Conservation (phyloP, 2,888 invertebrate species). For the Lasius platythorax region DNA sequence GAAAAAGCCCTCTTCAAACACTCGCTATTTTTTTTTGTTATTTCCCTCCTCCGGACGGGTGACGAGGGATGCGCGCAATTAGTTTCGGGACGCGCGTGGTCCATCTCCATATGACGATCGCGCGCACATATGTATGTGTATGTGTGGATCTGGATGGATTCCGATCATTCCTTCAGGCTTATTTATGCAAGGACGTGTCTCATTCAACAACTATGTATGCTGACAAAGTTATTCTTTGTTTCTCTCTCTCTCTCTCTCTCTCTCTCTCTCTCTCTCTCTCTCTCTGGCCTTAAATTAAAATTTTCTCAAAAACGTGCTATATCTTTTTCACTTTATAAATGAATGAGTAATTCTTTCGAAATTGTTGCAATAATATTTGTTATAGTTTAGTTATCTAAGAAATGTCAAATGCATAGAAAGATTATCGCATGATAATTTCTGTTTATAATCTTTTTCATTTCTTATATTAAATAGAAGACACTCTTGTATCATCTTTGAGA, state of each 20-base stretch:
- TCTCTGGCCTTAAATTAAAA: not conserved
- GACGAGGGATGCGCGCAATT: constrained; percentile 39
- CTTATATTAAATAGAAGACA: not conserved
- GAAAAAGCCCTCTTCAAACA: constrained; percentile 45
- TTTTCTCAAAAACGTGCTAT: not conserved
- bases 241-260: not conserved
- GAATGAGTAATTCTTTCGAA: not conserved
- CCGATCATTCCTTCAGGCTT: constrained; percentile 31
- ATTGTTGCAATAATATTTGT: not conserved
- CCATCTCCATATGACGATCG: constrained; percentile 34
- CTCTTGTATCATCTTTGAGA: not conserved
- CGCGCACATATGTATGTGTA: no score
- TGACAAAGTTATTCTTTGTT: not conserved
- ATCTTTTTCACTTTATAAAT: not conserved
- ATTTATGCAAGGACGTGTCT: constrained; percentile 28
- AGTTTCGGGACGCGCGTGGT: constrained; percentile 39
- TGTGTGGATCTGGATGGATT: not conserved
- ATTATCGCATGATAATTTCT: constrained; percentile 4
- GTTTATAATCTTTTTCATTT: not conserved
- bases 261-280: not conserved
- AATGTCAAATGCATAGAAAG: not conserved
- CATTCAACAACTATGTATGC: not conserved
- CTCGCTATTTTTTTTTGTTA: constrained; percentile 16
- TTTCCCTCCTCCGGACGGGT: not conserved
- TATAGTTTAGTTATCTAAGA: not conserved